Evolutionary conservation across 1,140 invertebrate genomes (phyloP).

Genomic region (Globodera ellingtonae): DNA sequence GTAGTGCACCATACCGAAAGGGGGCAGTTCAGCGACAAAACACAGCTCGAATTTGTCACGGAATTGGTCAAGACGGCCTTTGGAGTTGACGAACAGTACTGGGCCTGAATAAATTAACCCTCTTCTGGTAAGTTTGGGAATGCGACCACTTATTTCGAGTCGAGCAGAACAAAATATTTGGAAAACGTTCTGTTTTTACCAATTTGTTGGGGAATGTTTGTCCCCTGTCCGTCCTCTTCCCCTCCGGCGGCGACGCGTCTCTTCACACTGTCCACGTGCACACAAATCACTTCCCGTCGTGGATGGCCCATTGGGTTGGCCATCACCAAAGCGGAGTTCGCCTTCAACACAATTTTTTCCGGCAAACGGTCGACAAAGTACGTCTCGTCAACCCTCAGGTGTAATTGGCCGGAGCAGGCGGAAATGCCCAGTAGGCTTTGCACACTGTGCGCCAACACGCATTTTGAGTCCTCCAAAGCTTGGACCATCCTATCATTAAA

Average conservation of each 20-base stretch:
- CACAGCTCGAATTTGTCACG: constrained; percentile 66
- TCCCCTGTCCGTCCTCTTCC: constrained; percentile 67
- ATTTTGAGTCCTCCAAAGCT: constrained; percentile 16
- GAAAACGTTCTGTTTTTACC: not conserved
- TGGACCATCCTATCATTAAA: not conserved
- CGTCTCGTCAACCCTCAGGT: constrained; percentile 29
- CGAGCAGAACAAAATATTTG: too few relatives aligned
- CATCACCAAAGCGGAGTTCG: constrained; percentile 71
- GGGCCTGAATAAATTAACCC: constrained; percentile 21
- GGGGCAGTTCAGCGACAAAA: constrained; percentile 73
- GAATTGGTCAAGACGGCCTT: constrained; percentile 13
- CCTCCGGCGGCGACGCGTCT: constrained; percentile 71
- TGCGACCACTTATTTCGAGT: too few relatives aligned
- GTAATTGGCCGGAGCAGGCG: not conserved
- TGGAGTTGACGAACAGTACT: constrained; percentile 20
- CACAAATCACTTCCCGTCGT: constrained; percentile 73
- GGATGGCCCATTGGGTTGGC: constrained; percentile 75
- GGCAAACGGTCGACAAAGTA: constrained; percentile 47
- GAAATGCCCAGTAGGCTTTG: constrained; percentile 11
- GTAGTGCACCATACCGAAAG: constrained; percentile 70
- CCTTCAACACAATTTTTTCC: constrained; percentile 36
- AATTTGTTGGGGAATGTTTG: constrained; percentile 59
- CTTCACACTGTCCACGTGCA: constrained; percentile 72
- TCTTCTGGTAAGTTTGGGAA: too few relatives aligned
- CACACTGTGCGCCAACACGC: constrained; percentile 5